Evolutionary conservation across 1,140 invertebrate genomes (phyloP).

Genomic region (Physella acuta): DNA sequence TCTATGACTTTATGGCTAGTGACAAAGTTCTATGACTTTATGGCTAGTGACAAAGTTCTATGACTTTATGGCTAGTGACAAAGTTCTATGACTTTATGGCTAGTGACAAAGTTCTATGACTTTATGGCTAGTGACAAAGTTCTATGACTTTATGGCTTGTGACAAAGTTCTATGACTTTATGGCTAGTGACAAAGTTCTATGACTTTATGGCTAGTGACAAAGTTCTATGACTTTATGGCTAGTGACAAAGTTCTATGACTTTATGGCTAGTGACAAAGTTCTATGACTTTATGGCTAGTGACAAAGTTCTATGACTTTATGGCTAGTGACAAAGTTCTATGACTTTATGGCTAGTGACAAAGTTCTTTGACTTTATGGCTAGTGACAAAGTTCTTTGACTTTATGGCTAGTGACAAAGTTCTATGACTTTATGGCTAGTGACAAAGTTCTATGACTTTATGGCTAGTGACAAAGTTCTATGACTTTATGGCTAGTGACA

Average conservation of each 20-base stretch:
- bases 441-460: no score
- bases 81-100: no score
- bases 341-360: conserved; percentile 51
- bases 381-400: no score
- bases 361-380: no score
- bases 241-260: no score
- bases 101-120: background rate
- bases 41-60: background rate
- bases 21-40: no score
- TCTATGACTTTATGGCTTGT: no score
- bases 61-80: conserved; percentile 51
- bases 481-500: conserved; percentile 51
- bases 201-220: background rate
- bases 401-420: background rate
- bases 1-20: conserved; percentile 47
- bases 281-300: conserved; percentile 47
- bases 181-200: no score
- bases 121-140: no score
- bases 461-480: background rate
- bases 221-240: conserved; percentile 33
- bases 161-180: no score
- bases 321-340: background rate
- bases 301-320: no score
- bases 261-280: background rate
- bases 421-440: conserved; percentile 47